Base-by-base conservation (phyloP, 2,888 invertebrate genomes). In the Luperina testacea region DNA sequence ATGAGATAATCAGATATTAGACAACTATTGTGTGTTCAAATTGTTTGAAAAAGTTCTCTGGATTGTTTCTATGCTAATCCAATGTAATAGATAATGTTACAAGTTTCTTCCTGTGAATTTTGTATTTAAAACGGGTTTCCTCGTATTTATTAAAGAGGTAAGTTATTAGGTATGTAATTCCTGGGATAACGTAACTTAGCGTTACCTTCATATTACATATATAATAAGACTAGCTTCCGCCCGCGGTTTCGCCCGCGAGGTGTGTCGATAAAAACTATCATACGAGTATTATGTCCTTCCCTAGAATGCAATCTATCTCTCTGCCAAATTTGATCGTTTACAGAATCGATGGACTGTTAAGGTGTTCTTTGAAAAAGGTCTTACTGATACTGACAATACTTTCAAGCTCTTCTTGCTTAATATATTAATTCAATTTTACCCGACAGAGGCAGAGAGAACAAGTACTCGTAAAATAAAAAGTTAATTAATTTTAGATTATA, bases 1-100 rank as follows among this genome's bases (percentile, higher is more conserved):
- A 81, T 87, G 83, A 89, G 88, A 84, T 89, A 89, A 86, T 89
- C 81, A 75, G 85, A 87, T 71, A 83, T 79, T 74, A 61, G 53
- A 82, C 72, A 71, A 83, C 80, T 78, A 82, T 79, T 82, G 68
- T 83, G 68, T 82, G 76, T 78, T 71, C 11, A 32, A 68, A 72
- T 81, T 53, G 32, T 72, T 65, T 48, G 57, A 27, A 85, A 77
- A 77, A 77, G 69, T 81, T 85, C 77, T 69, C 78, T 72, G 38
- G n/a, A 83, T 78, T 84, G 82, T 75, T 64, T 78, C 20, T 71
- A 76, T 88, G 84, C 68, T 79, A 81, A 88, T 84, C 67, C 42
- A 45, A 57, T 73, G n/a, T 74, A 24, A 69, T 68, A 70, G 57
- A 76, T 65, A 83, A 78, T 78, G 74, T 70, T 63, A 64, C 53